phyloP scores from a whole-genome alignment of 2,888 invertebrate genomes.

The Copidosoma aretas region DNA sequence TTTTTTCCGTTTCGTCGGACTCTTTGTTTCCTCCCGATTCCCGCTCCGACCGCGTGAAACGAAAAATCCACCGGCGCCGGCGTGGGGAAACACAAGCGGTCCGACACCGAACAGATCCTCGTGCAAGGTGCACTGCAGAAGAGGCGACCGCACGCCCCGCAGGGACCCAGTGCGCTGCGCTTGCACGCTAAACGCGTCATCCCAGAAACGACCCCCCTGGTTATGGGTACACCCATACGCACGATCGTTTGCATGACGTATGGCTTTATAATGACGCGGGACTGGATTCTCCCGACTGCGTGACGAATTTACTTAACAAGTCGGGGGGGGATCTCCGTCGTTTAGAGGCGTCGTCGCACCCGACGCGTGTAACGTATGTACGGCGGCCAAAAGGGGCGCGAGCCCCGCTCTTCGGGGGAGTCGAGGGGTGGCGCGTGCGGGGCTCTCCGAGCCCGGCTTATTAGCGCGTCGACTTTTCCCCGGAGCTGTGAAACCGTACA shows the following conservation, averaged over 20 bases:
- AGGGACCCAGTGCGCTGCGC: not conserved
- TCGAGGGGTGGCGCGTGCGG: conserved; percentile 31
- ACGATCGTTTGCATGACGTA: conserved; percentile 16
- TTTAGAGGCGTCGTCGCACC: no score
- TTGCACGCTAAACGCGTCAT: not conserved
- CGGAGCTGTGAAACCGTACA: conserved; percentile 24
- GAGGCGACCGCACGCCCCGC: not conserved
- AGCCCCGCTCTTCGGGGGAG: conserved; percentile 39
- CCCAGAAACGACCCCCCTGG: not conserved
- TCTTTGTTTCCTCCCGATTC: no score
- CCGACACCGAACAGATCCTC: no score
- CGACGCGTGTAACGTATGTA: no score
- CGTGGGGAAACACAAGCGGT: no score
- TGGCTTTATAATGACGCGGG: conserved; percentile 35
- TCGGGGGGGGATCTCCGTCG: conserved; percentile 43
- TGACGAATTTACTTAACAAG: conserved; percentile 47
- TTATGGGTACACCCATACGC: no score
- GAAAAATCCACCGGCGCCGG: no score
- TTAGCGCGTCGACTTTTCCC: conserved; percentile 23
- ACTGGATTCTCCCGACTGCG: conserved; percentile 10
- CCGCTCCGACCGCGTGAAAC: no score
- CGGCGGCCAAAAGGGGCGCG: conserved; percentile 37
- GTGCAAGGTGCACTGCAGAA: not conserved
- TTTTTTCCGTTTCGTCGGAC: no score
- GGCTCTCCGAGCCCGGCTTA: conserved; percentile 14